These are phyloP conservation scores for Thalassaphorura encarpata DNA, from an alignment of 1,140 invertebrate species.

Conservation along the genomic window DNA sequence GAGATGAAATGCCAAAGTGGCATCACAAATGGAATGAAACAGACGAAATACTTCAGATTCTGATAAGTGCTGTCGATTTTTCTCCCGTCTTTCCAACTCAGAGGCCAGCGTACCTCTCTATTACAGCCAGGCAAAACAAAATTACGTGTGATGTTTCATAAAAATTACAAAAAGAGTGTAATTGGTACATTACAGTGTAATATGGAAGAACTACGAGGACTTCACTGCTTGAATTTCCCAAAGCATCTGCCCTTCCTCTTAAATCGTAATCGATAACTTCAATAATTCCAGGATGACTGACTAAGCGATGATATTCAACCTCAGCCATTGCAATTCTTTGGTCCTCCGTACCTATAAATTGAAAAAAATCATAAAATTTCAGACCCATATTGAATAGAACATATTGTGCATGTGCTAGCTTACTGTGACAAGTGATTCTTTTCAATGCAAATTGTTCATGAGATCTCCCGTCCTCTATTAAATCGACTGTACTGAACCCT, in stretches of 20 bases:
- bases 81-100: slow-evolving; percentile 52
- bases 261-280: slow-evolving; percentile 60
- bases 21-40: slow-evolving; percentile 64
- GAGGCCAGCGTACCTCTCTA: slow-evolving; percentile 64
- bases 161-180: neutral
- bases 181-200: slow-evolving; percentile 46
- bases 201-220: slow-evolving; percentile 67
- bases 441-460: slow-evolving; percentile 68
- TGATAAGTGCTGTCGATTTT: slow-evolving; percentile 49
- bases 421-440: slow-evolving; percentile 45
- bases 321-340: slow-evolving; percentile 61
- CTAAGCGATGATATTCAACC: slow-evolving; percentile 58
- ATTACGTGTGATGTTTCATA: too few relatives aligned
- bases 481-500: slow-evolving; percentile 70
- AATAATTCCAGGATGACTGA: slow-evolving; percentile 68
- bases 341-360: too few relatives aligned
- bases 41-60: slow-evolving; percentile 55
- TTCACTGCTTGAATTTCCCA: slow-evolving; percentile 58
- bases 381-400: neutral
- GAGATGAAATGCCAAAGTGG: slow-evolving; percentile 62
- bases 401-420: too few relatives aligned
- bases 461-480: slow-evolving; percentile 61
- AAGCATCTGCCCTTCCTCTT: slow-evolving; percentile 51
- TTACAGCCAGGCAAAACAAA: slow-evolving; percentile 29
- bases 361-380: slow-evolving; percentile 65